Evolutionary conservation across 2,113 vertebrate genomes (phyloP).

Genomic region (Sterrhoptilus dennistouni): DNA sequence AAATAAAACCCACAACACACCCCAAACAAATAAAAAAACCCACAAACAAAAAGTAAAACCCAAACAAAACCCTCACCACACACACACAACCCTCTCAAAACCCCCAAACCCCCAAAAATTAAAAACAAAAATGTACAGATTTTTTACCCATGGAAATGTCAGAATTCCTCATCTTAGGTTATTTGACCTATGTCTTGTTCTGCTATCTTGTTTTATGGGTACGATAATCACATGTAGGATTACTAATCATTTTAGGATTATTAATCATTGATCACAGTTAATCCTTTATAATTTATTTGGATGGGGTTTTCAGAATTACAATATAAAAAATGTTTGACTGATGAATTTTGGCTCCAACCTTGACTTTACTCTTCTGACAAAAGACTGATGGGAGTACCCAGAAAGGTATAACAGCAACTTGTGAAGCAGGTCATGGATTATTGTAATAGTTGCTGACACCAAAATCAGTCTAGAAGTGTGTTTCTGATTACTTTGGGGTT

Average conservation of each 20-base stretch:
- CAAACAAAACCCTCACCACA: background rate
- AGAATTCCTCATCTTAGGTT: background rate
- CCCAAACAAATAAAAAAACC: background rate
- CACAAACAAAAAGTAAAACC: background rate
- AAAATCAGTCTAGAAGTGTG: background rate
- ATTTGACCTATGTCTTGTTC: background rate
- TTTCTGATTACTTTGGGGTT: background rate
- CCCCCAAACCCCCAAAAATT: accelerated
- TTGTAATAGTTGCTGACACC: background rate
- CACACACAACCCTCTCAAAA: too few species aligned
- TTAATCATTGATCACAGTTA: background rate
- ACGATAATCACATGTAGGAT: background rate
- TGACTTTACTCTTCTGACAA: background rate
- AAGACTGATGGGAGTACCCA: background rate
- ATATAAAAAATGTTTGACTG: background rate
- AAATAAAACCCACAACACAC: background rate
- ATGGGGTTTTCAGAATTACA: background rate
- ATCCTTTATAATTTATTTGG: background rate
- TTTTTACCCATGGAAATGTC: background rate
- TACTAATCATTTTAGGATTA: background rate
- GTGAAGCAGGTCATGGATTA: background rate
- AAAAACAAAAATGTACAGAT: too few species aligned
- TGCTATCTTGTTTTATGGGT: background rate
- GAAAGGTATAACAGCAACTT: background rate
- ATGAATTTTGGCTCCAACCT: background rate